A percentile compares a stretch with the other conserved stretches of the same genome.
Evolutionary conservation across 2,888 invertebrate genomes (phyloP).

Genomic region (Helobdella robusta): DNA sequence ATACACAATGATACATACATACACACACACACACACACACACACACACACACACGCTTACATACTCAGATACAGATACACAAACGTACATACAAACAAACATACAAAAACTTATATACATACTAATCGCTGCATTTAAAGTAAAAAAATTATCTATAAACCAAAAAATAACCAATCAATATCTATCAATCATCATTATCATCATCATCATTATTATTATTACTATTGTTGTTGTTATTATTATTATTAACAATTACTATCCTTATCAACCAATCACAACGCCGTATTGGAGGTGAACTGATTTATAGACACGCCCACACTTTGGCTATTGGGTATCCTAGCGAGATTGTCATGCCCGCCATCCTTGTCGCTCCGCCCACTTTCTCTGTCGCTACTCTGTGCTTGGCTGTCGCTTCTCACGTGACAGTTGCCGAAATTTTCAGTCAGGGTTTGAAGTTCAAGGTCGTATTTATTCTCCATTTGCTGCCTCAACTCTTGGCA

Average conservation of each 20-base stretch:
- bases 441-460: not conserved
- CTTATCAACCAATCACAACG: slow-evolving; percentile 15
- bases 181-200: no score
- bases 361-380: no score
- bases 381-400: not conserved
- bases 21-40: slow-evolving; percentile 6
- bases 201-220: no score
- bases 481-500: not conserved
- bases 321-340: slow-evolving; percentile 7
- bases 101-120: no score
- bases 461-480: not conserved
- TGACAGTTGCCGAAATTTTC: not conserved
- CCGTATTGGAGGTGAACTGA: slow-evolving; percentile 3
- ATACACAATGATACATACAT: not conserved
- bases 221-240: no score
- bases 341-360: not conserved
- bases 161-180: no score
- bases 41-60: not conserved
- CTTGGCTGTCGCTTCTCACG: slow-evolving; percentile 1
- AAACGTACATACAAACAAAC: not conserved
- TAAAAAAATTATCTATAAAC: no score
- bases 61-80: not conserved
- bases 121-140: no score
- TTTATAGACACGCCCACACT: slow-evolving; percentile 13
- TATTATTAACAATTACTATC: no score